Conservation (phyloP, 2,797 vertebrate genomes). For the Lacerta bilineata region DNA sequence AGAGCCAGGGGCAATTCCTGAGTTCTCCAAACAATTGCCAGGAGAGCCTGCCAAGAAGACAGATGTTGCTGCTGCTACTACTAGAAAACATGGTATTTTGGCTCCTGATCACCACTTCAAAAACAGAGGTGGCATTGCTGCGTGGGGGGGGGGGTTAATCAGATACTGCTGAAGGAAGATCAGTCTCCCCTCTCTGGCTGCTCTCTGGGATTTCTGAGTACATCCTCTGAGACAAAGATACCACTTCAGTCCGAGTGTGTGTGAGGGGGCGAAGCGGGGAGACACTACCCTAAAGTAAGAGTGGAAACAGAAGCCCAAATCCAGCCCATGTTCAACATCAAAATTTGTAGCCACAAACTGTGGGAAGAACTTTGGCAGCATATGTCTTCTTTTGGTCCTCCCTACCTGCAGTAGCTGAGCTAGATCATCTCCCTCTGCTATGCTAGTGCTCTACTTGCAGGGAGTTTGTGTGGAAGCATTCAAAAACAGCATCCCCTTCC, state of each 20-base stretch:
- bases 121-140: slow-evolving; percentile 55
- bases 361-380: neutral
- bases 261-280: too few relatives aligned
- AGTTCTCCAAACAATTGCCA: slow-evolving; percentile 63
- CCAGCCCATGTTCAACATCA: neutral
- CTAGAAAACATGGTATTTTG: slow-evolving; percentile 61
- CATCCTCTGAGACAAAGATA: neutral
- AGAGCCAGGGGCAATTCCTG: slow-evolving; percentile 62
- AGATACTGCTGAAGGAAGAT: slow-evolving; percentile 52
- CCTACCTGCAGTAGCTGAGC: neutral
- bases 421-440: neutral
- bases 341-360: neutral
- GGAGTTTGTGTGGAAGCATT: neutral
- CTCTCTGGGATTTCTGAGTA: neutral
- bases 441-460: neutral
- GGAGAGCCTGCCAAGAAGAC: slow-evolving; percentile 67
- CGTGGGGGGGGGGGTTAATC: slow-evolving; percentile 34
- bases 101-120: slow-evolving; percentile 51
- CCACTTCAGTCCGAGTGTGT: neutral
- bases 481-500: neutral
- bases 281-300: neutral
- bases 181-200: neutral
- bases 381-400: neutral
- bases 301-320: neutral
- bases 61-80: slow-evolving; percentile 68